Evolutionary conservation across 2,113 vertebrate genomes (phyloP).

Genomic region (Polypterus bichir): DNA sequence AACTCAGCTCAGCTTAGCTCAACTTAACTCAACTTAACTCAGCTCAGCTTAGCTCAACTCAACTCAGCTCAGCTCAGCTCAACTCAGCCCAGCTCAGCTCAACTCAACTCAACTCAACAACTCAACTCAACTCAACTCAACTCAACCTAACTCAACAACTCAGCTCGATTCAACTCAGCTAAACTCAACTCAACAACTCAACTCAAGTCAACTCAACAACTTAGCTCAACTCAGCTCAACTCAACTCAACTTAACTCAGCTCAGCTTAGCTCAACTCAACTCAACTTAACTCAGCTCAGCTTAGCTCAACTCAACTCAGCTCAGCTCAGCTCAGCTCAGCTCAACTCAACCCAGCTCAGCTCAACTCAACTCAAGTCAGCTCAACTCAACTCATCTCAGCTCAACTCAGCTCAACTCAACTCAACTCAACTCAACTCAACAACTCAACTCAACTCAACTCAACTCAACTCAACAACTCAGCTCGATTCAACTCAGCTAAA

Average conservation of each 20-base stretch:
- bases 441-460: neutral
- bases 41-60: neutral
- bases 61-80: neutral
- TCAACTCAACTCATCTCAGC: no score
- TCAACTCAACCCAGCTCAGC: neutral
- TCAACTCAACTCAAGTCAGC: neutral
- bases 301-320: neutral
- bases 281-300: neutral
- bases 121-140: neutral
- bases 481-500: neutral
- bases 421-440: neutral
- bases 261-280: neutral
- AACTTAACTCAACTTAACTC: neutral
- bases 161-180: neutral
- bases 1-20: neutral
- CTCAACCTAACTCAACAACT: neutral
- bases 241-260: neutral
- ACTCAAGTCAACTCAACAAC: neutral
- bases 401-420: neutral
- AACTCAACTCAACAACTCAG: neutral
- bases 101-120: neutral
- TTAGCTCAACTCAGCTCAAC: neutral
- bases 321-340: neutral
- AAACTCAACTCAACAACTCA: neutral
- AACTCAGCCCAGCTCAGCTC: neutral